Conservation (phyloP, 2,888 invertebrate genomes). For the Hypena proboscidalis region DNA sequence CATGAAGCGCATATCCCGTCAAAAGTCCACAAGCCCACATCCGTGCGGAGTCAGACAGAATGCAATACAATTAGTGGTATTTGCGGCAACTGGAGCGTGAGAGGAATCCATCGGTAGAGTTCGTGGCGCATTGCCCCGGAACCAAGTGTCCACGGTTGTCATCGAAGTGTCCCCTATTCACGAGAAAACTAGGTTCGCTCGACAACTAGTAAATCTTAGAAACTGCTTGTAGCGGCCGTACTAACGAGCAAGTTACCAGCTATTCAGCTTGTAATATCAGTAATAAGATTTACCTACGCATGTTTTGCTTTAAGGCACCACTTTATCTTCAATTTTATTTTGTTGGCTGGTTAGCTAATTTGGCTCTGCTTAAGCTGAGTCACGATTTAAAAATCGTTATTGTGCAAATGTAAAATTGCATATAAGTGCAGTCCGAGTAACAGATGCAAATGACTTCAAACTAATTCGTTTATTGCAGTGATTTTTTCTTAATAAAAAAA, state of each 20-base stretch:
- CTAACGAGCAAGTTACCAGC: no score
- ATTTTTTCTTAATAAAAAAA: background rate
- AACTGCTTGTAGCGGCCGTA: no score
- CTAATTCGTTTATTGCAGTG: background rate
- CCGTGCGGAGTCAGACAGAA: constrained; percentile 65
- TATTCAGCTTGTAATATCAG: no score
- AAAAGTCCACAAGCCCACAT: constrained; percentile 53
- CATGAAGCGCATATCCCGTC: constrained; percentile 36
- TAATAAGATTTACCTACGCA: no score
- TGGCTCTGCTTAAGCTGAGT: background rate
- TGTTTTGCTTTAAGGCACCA: no score
- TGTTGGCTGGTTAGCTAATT: background rate
- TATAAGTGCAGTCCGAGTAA: constrained; percentile 1
- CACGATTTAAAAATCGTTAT: constrained; percentile 2
- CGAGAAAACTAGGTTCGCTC: constrained; percentile 13
- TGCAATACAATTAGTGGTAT: constrained; percentile 78
- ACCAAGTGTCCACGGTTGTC: constrained; percentile 62
- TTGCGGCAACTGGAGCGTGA: constrained; percentile 82
- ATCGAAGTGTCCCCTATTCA: constrained; percentile 59
- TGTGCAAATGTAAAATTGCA: constrained; percentile 1
- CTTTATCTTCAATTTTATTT: background rate
- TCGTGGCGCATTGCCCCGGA: constrained; percentile 71
- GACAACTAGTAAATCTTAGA: background rate
- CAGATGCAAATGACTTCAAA: background rate
- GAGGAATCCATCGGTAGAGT: constrained; percentile 78